Base-by-base conservation (phyloP, 2,113 vertebrate genomes). In the Ptyas mucosa region DNA sequence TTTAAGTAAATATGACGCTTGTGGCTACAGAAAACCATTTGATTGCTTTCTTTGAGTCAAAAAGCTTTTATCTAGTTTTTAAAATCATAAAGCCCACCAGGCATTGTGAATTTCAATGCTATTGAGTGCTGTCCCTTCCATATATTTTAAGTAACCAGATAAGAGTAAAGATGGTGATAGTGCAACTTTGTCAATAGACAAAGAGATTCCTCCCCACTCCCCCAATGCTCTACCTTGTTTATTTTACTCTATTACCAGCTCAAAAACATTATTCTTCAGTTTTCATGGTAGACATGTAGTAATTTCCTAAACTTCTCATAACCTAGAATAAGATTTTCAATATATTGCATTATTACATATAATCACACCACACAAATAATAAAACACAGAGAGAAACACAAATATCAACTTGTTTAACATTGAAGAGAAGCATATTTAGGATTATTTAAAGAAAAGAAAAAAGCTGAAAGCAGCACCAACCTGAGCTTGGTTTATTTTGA, bases 1-100 rank as follows among this genome's bases (percentile, higher is more conserved):
- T 97, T 97, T 97, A 97, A 97, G 96, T 97, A 97, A 97, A 97
- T 97, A 96, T 20, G 89, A 95, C 93, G 97, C 96, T 97, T 96
- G 94, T 95, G 97, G 97, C 94, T 95, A 97, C 58, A 93, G 95
- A 93, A 95, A 96, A 54, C 4, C 57, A 96, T 97, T 97, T 96
- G 93, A 97, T 96, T 97, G 90, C 94, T 97, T 96, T 97, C 81
- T 95, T 96, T 94, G 93, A 96, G 93, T 96, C 94, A 95, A 94
- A 97, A 97, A 96, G 89, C 93, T 97, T 97, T 97, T 96, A 95
- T 97, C 96, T 97, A 95, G 51, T 96, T 97, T 97, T 94, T 96
- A 92, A 95, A 97, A 96, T 96, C 96, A 96, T 95, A 95, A 97
- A 96, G 64, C 92, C 81, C 95, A 92, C 15, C 15, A 96, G 88